Evolutionary conservation across 2,888 invertebrate species (phyloP).

Genomic region (Chrysolina oricalcia): DNA sequence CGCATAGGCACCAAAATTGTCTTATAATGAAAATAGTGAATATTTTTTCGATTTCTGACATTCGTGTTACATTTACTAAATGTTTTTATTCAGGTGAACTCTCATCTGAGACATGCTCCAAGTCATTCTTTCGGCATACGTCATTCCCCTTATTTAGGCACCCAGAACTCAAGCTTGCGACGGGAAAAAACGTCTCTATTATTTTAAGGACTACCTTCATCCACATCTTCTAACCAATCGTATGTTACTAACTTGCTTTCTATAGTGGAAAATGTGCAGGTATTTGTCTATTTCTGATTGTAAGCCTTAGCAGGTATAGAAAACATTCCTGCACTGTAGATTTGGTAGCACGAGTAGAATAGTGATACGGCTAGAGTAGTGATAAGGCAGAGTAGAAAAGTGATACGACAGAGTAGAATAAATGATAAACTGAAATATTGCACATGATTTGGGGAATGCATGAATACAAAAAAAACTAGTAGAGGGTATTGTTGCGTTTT

Average conservation of each 20-base stretch:
- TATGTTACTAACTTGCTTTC: slow-evolving; percentile 3
- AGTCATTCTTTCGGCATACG: slow-evolving; percentile 86
- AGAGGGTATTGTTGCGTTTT: no score
- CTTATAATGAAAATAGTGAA: no score
- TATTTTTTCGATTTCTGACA: no score
- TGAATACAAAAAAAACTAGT: no score
- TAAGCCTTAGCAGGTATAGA: slow-evolving; percentile 23
- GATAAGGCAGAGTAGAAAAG: neutral
- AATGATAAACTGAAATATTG: no score
- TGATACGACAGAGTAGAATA: neutral
- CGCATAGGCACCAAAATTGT: no score
- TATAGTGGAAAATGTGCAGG: neutral
- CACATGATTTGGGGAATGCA: no score
- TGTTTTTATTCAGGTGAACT: slow-evolving; percentile 68
- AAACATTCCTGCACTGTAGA: slow-evolving; percentile 1
- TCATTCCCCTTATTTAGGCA: slow-evolving; percentile 81
- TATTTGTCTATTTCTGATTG: slow-evolving; percentile 18
- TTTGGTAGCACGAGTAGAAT: slow-evolving; percentile 1
- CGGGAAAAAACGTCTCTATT: slow-evolving; percentile 65
- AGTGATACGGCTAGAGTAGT: neutral
- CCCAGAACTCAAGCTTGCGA: slow-evolving; percentile 61
- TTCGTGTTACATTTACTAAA: neutral
- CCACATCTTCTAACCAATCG: neutral
- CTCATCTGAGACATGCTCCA: slow-evolving; percentile 78
- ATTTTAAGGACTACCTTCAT: slow-evolving; percentile 54